Conservation (phyloP, 2,113 vertebrate genomes). For the Tyto alba region DNA sequence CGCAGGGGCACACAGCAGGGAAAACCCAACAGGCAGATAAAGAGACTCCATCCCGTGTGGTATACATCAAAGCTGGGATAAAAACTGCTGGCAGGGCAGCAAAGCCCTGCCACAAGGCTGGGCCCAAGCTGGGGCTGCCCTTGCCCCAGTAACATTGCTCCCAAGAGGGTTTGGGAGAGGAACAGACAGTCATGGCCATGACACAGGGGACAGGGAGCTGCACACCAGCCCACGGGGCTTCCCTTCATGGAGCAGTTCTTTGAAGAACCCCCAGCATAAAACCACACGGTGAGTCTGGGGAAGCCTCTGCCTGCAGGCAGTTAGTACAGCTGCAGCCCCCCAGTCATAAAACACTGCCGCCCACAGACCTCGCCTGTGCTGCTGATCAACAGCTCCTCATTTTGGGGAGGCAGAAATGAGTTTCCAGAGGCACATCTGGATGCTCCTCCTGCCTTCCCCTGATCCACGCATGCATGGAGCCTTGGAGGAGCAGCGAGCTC, state of each 20-base stretch:
- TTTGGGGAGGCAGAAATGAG: not conserved
- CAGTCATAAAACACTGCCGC: rapidly evolving
- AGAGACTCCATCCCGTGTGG: not conserved
- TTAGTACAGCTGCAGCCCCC: not conserved
- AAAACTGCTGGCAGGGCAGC: not conserved
- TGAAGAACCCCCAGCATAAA: not conserved
- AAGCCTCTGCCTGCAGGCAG: not conserved
- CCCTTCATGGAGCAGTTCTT: not conserved
- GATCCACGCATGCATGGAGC: rapidly evolving
- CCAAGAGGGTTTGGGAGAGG: rapidly evolving
- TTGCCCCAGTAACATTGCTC: not conserved
- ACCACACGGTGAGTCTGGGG: not conserved
- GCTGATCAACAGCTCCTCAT: not conserved
- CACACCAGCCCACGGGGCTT: not conserved
- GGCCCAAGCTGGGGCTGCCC: not conserved
- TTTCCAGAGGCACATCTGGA: not conserved
- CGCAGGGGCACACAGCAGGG: not conserved
- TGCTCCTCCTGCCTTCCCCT: not conserved
- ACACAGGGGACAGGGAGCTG: not conserved
- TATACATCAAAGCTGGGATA: not conserved
- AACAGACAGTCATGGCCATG: not conserved
- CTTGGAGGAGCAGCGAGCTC: not conserved
- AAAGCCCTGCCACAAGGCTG: not conserved
- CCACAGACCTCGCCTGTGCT: not conserved
- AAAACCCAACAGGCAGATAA: not conserved